phyloP scores from a whole-genome alignment of 37 sponge, comb jelly and placozoan species.

The Diacarnus erythraeanus region DNA sequence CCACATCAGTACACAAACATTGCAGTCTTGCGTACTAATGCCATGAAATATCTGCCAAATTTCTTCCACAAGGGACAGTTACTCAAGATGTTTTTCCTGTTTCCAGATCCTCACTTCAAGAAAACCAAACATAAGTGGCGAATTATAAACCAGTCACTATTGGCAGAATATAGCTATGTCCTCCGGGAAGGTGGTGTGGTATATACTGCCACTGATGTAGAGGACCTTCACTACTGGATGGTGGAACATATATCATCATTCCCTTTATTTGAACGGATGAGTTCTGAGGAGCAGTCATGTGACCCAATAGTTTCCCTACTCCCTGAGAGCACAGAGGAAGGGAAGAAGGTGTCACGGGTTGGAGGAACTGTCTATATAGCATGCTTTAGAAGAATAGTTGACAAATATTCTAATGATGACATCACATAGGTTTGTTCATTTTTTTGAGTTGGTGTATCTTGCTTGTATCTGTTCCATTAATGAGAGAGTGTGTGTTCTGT shows the following conservation, averaged over 20 bases:
- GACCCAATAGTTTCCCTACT: constrained; percentile 79
- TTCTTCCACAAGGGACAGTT: constrained; percentile 92
- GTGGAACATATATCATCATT: constrained; percentile 58
- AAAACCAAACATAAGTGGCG: constrained; percentile 97
- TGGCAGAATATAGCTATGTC: constrained; percentile 95
- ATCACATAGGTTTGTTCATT: background rate
- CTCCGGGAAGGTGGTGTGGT: constrained; percentile 82
- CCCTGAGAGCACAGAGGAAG: constrained; percentile 85
- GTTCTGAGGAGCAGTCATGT: constrained; percentile 33
- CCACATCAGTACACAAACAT: constrained; percentile 76
- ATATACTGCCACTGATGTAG: constrained; percentile 96
- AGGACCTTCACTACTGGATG: constrained; percentile 97
- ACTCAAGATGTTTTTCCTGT: constrained; percentile 92
- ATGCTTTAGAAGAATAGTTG: constrained; percentile 74
- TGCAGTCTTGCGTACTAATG: constrained; percentile 91
- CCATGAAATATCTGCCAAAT: constrained; percentile 98
- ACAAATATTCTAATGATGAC: constrained; percentile 16
- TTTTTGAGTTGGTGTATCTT: background rate
- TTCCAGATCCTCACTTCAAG: constrained; percentile 99
- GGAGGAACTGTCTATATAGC: constrained; percentile 60
- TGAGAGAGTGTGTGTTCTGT: background rate
- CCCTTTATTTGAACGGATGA: constrained; percentile 80
- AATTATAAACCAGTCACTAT: constrained; percentile 75
- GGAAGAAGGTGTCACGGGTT: constrained; percentile 86
- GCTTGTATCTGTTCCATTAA: background rate